Evolutionary conservation across 2,113 vertebrate species (phyloP).

Genomic region (Xiphophorus maculatus): DNA sequence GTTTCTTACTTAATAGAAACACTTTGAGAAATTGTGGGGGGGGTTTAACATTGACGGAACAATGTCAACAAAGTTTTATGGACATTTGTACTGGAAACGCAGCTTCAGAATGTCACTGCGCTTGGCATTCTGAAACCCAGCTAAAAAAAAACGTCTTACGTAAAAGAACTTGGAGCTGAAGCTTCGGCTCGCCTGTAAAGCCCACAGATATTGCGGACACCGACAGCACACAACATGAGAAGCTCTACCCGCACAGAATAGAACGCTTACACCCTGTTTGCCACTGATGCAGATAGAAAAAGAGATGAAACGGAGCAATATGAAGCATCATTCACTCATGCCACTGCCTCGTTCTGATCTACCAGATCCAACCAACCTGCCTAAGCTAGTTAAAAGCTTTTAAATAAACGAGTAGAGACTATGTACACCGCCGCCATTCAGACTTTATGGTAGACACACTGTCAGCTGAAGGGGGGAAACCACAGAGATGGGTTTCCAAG

Average conservation of each 20-base stretch:
- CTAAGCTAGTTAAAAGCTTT: constrained; percentile 67
- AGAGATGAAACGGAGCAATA: constrained; percentile 54
- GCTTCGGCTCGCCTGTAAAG: constrained; percentile 49
- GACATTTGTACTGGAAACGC: no score
- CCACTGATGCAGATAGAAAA: constrained; percentile 47
- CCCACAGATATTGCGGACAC: constrained; percentile 49
- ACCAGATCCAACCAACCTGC: constrained; percentile 38
- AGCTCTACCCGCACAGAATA: constrained; percentile 36
- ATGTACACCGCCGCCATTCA: constrained; percentile 75
- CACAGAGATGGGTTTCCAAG: constrained; percentile 7
- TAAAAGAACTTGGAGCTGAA: background rate
- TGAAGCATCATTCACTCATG: constrained; percentile 1
- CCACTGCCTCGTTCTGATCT: constrained; percentile 12
- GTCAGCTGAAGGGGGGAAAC: constrained; percentile 31
- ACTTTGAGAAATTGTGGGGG: no score
- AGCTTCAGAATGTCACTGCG: background rate
- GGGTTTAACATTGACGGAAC: no score
- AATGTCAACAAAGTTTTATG: no score
- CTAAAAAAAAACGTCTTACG: background rate
- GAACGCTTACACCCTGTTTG: constrained; percentile 75
- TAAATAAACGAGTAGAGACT: constrained; percentile 74
- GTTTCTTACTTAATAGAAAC: no score
- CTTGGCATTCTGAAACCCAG: background rate
- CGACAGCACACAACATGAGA: constrained; percentile 47
- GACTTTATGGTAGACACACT: constrained; percentile 17